Base-by-base conservation (phyloP, 2,797 vertebrate genomes). In the Coccyzus lansbergi region DNA sequence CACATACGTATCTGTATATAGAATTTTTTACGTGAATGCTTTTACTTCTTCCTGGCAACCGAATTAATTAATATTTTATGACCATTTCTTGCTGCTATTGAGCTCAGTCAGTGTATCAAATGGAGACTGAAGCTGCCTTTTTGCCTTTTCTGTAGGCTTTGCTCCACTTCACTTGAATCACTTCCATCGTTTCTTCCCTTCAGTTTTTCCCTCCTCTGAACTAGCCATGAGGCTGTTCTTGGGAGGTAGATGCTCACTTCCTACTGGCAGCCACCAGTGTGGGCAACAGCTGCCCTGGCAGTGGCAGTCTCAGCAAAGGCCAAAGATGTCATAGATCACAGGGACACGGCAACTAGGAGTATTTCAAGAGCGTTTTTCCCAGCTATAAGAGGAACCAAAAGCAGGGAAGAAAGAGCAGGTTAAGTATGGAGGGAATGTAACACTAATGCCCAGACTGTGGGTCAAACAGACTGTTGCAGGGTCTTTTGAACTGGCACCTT, bases 41-140 rank as follows among this genome's bases (percentile, higher is more conserved):
- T 93, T 93, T 89, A 62, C 51, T 83, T 93, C 58, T 92, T 95
- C 75, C 90, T 95, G 96, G 74, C 95, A 96, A 94, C 83, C 78
- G 94, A 96, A 93, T 82, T 25, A 91, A 85, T 94, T 95, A 93
- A 94, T 95, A 94, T 93, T 94, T 94, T 95, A 81, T 69, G 91
- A 86, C 88, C 85, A 62, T 94, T 90, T 94, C 77, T 93, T 96
- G 96, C 96, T 97, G 96, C 94, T 94, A 81, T 84, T 48, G 77
- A 93, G 71, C 75, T 96, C 90, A 85, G 20, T 93, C 88, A 80
- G 40, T 91, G 46, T 86, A 96, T 94, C 90, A 90, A 77, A 96
- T 92, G 86, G 92, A 95, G 83, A 90, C 76, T 94, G 93, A 95
- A 93, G 88, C 80, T 93, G 85, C 91, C 69, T 83, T 93, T 92